Evolutionary conservation across 2,888 invertebrate species (phyloP).

Genomic region (Ceramica pisi): DNA sequence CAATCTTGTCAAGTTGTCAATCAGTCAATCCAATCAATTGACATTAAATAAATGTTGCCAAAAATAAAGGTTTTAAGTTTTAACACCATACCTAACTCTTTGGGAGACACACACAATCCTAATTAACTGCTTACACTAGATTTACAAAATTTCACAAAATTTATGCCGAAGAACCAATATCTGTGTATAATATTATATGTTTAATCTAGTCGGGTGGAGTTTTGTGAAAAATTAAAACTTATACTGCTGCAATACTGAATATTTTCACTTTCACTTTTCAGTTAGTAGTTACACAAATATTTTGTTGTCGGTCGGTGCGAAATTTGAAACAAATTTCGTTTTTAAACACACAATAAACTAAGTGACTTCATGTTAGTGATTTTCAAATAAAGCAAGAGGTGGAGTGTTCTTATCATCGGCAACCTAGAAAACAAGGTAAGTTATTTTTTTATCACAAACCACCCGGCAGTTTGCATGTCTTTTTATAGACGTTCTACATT

Average conservation of each 20-base stretch:
- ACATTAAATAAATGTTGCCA: constrained; percentile 29
- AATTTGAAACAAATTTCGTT: constrained; percentile 59
- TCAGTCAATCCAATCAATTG: too few species aligned
- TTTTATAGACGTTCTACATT: constrained; percentile 58
- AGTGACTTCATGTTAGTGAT: constrained; percentile 25
- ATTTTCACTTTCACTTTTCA: constrained; percentile 41
- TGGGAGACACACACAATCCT: too few species aligned
- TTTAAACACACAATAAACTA: constrained; percentile 18
- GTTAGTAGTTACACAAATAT: constrained; percentile 39
- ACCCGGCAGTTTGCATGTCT: constrained; percentile 52
- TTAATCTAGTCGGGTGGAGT: not conserved
- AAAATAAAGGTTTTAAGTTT: too few species aligned
- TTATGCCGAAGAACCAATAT: too few species aligned
- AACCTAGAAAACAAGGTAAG: constrained; percentile 41
- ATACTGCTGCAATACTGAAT: constrained; percentile 58
- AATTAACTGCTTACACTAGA: not conserved
- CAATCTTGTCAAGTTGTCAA: too few species aligned
- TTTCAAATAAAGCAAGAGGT: constrained; percentile 17
- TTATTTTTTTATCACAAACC: constrained; percentile 21
- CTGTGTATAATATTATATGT: too few species aligned
- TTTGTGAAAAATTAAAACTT: constrained; percentile 9
- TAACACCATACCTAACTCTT: too few species aligned
- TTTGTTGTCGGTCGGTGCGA: constrained; percentile 63
- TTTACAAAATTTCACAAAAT: not conserved
- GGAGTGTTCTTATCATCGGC: not conserved